Conservation (phyloP, 1,140 invertebrate genomes). For the Holotrichia oblita region DNA sequence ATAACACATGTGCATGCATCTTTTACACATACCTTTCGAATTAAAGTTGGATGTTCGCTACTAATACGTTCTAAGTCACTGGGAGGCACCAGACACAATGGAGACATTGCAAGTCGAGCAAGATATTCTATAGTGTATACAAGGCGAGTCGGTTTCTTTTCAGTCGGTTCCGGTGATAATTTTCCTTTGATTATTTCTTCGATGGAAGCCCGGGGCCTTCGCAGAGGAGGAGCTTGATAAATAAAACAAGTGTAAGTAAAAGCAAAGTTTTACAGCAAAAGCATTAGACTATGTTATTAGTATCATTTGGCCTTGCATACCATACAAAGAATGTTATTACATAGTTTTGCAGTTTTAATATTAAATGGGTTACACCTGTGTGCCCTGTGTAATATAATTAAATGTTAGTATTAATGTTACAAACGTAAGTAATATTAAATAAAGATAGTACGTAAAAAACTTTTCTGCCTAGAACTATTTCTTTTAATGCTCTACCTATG, state of each 20-base stretch:
- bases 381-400: too few relatives aligned
- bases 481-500: too few relatives aligned
- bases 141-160: slow-evolving; percentile 29
- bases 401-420: too few relatives aligned
- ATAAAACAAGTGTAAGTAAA: slow-evolving; percentile 35
- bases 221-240: slow-evolving; percentile 45
- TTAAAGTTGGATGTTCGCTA: slow-evolving; percentile 64
- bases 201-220: slow-evolving; percentile 54
- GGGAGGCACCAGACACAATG: slow-evolving; percentile 64
- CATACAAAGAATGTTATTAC: too few relatives aligned
- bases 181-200: slow-evolving; percentile 55
- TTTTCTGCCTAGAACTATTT: too few relatives aligned
- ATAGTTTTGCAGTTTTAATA: too few relatives aligned
- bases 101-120: slow-evolving; percentile 65
- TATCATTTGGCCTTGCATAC: background rate
- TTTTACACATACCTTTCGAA: slow-evolving; percentile 63
- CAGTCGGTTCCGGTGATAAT: slow-evolving; percentile 36
- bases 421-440: too few relatives aligned
- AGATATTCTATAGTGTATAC: slow-evolving; percentile 65
- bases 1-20: background rate
- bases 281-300: background rate
- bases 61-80: slow-evolving; percentile 66
- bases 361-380: too few relatives aligned
- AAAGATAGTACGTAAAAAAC: too few relatives aligned
- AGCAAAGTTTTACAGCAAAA: slow-evolving; percentile 8